phyloP scores from a whole-genome alignment of 1,140 invertebrate genomes.

The Diuraphis noxia region DNA sequence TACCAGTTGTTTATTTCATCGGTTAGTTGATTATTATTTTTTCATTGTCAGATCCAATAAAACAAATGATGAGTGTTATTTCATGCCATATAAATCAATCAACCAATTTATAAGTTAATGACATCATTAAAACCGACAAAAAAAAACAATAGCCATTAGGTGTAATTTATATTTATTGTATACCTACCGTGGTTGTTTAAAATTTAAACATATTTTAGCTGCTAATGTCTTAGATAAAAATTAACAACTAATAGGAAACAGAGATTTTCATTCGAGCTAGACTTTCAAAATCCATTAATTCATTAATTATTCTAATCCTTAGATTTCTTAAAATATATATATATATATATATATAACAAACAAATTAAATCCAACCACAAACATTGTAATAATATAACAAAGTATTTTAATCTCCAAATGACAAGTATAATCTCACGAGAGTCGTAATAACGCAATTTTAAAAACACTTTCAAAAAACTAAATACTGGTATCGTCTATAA shows the following conservation, averaged over 20 bases:
- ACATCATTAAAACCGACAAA: background rate
- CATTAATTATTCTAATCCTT: background rate
- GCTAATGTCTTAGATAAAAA: background rate
- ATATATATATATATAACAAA: too few species aligned
- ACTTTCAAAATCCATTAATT: background rate
- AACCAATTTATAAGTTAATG: background rate
- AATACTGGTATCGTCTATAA: background rate
- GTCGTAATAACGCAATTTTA: background rate
- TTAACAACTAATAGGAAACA: background rate
- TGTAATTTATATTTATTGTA: background rate
- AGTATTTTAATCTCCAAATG: background rate
- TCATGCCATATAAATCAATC: background rate
- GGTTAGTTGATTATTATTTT: background rate
- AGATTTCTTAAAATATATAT: background rate
- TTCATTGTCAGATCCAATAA: background rate
- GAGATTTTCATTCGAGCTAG: background rate
- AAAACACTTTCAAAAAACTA: background rate
- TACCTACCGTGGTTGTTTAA: background rate
- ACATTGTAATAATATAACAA: background rate
- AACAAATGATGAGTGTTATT: background rate
- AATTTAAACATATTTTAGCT: background rate
- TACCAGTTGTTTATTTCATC: background rate
- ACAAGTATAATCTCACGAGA: background rate
- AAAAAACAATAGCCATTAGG: background rate
- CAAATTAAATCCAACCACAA: background rate